phyloP scores from a whole-genome alignment of 2,113 vertebrate genomes.

The Microtus ochrogaster region DNA sequence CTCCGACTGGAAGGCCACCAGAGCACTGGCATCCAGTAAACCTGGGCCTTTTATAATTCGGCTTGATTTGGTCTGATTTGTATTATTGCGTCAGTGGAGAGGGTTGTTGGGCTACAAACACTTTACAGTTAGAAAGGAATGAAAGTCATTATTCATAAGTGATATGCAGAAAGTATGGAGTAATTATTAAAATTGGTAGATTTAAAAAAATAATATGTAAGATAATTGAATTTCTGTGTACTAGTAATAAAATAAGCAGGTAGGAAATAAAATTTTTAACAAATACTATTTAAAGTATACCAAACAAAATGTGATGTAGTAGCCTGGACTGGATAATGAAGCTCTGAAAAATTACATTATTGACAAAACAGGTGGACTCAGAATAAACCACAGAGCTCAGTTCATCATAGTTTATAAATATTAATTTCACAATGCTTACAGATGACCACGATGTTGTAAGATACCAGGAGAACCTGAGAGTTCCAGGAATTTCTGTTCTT shows the following conservation, averaged over 20 bases:
- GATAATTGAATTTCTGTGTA: not conserved
- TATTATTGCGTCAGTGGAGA: too few relatives aligned
- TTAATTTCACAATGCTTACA: not conserved
- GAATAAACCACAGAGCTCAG: not conserved
- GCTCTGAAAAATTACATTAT: not conserved
- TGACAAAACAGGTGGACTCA: not conserved
- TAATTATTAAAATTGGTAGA: not conserved
- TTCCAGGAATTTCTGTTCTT: not conserved
- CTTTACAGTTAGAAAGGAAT: not conserved
- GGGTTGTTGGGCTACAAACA: too few relatives aligned
- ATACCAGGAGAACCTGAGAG: not conserved
- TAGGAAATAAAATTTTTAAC: not conserved
- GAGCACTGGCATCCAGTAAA: too few relatives aligned
- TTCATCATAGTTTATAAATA: not conserved
- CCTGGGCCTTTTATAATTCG: too few relatives aligned
- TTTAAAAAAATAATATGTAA: not conserved
- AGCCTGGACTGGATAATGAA: not conserved
- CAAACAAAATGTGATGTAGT: not conserved
- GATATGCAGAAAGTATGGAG: not conserved
- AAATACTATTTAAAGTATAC: not conserved
- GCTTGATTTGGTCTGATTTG: too few relatives aligned
- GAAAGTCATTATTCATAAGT: constrained; percentile 8
- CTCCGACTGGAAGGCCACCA: too few relatives aligned
- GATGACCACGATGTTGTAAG: not conserved
- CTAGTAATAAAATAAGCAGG: not conserved